Conservation (phyloP, 2,888 invertebrate genomes). For the Leptopilina myrica region DNA sequence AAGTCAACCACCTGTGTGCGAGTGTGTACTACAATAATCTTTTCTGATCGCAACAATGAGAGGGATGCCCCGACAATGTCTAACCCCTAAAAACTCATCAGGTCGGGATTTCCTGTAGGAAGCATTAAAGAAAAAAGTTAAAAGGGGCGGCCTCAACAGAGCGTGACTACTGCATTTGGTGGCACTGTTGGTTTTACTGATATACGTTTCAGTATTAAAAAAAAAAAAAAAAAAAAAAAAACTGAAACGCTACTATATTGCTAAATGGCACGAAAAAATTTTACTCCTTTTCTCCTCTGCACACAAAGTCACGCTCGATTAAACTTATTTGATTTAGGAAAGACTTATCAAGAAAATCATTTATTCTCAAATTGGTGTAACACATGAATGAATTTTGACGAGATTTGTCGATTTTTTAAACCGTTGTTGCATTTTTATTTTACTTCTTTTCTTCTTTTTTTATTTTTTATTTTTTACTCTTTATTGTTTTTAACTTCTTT, state of each 20-base stretch:
- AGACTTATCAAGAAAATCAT: not conserved
- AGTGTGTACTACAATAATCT: constrained; percentile 5
- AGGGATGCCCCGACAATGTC: constrained; percentile 52
- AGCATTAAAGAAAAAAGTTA: constrained; percentile 56
- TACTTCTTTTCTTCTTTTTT: too few relatives aligned
- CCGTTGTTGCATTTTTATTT: too few relatives aligned
- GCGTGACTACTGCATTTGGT: constrained; percentile 61
- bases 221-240: too few relatives aligned
- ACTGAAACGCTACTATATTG: constrained; percentile 1
- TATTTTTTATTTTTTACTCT: too few relatives aligned
- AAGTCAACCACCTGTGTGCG: constrained; percentile 27
- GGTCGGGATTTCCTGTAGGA: constrained; percentile 59
- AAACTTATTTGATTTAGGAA: constrained; percentile 38
- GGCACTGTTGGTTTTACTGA: constrained; percentile 53
- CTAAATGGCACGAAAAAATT: constrained; percentile 11
- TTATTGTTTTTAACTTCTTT: too few relatives aligned
- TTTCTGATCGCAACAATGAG: constrained; percentile 56
- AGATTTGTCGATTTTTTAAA: not conserved
- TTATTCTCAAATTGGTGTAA: not conserved
- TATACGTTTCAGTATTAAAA: constrained; percentile 6
- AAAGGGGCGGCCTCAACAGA: constrained; percentile 58
- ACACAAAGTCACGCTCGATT: constrained; percentile 53
- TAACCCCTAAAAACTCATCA: constrained; percentile 64
- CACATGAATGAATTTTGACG: not conserved
- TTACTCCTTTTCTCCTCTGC: not conserved